phyloP scores from a whole-genome alignment of 2,888 invertebrate genomes.

The Germaria angustata region DNA sequence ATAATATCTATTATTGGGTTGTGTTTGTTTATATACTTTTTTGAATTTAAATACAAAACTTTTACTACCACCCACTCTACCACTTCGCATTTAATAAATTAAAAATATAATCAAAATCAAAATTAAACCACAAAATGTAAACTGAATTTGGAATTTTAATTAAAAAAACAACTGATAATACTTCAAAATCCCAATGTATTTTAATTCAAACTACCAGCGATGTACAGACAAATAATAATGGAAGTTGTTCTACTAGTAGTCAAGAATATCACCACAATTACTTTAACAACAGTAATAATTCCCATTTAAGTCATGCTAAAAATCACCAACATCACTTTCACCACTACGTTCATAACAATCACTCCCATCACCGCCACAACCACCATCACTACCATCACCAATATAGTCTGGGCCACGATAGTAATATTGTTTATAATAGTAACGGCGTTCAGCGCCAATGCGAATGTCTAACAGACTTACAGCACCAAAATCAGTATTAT shows the following conservation, averaged over 20 bases:
- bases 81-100: slow-evolving; percentile 43
- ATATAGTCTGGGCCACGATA: not conserved
- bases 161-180: slow-evolving; percentile 28
- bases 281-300: slow-evolving; percentile 76
- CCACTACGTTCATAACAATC: slow-evolving; percentile 69
- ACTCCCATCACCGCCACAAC: slow-evolving; percentile 59
- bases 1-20: slow-evolving; percentile 53
- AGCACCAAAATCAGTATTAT: not conserved
- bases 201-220: slow-evolving; percentile 73
- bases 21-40: slow-evolving; percentile 51
- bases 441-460: slow-evolving; percentile 51
- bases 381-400: slow-evolving; percentile 51
- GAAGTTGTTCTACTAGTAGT: slow-evolving; percentile 70
- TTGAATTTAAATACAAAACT: slow-evolving; percentile 35
- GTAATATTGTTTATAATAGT: slow-evolving; percentile 60
- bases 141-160: slow-evolving; percentile 25
- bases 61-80: slow-evolving; percentile 49
- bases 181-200: slow-evolving; percentile 27
- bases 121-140: slow-evolving; percentile 24
- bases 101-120: slow-evolving; percentile 8
- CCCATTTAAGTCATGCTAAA: slow-evolving; percentile 70
- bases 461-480: slow-evolving; percentile 18
- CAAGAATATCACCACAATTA: slow-evolving; percentile 79
- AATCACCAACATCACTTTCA: slow-evolving; percentile 71
- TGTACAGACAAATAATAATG: slow-evolving; percentile 80